phyloP scores from a whole-genome alignment of 1,140 invertebrate genomes.

The Rhyzopertha dominica region DNA sequence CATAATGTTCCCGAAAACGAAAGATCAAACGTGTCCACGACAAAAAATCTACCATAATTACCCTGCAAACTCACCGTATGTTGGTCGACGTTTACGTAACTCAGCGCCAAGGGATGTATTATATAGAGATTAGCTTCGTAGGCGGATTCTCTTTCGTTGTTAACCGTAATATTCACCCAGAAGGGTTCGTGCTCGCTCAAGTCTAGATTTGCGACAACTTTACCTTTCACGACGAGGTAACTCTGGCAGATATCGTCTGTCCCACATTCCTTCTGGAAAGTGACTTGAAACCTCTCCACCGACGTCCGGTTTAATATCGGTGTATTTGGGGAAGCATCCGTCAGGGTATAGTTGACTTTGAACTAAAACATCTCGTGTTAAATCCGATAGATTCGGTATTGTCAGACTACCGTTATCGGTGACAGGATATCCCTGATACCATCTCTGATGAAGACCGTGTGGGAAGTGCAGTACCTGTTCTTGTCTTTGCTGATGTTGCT shows the following conservation, averaged over 20 bases:
- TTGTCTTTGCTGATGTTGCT: slow-evolving; percentile 46
- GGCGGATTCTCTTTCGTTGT: slow-evolving; percentile 81
- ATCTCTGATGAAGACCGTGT: slow-evolving; percentile 78
- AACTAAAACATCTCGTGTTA: slow-evolving; percentile 65
- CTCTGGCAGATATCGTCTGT: slow-evolving; percentile 85
- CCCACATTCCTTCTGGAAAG: slow-evolving; percentile 91
- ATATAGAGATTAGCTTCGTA: slow-evolving; percentile 85
- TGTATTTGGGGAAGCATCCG: slow-evolving; percentile 66
- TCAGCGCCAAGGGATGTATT: slow-evolving; percentile 68
- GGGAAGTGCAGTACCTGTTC: slow-evolving; percentile 60
- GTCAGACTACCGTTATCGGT: slow-evolving; percentile 59
- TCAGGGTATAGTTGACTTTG: slow-evolving; percentile 74
- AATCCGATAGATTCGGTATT: background rate
- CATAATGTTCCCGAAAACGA: too few species aligned
- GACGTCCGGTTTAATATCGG: slow-evolving; percentile 88
- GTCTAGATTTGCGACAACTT: slow-evolving; percentile 58
- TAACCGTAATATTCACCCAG: slow-evolving; percentile 66
- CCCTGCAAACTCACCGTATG: too few species aligned
- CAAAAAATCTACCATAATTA: too few species aligned
- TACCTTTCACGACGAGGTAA: slow-evolving; percentile 66
- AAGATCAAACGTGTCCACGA: too few species aligned
- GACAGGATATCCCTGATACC: slow-evolving; percentile 79
- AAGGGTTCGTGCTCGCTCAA: slow-evolving; percentile 74
- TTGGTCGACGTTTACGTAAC: too few species aligned
- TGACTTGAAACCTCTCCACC: slow-evolving; percentile 72